phyloP scores from a whole-genome alignment of 2,113 vertebrate species.

The Xerus inauris region DNA sequence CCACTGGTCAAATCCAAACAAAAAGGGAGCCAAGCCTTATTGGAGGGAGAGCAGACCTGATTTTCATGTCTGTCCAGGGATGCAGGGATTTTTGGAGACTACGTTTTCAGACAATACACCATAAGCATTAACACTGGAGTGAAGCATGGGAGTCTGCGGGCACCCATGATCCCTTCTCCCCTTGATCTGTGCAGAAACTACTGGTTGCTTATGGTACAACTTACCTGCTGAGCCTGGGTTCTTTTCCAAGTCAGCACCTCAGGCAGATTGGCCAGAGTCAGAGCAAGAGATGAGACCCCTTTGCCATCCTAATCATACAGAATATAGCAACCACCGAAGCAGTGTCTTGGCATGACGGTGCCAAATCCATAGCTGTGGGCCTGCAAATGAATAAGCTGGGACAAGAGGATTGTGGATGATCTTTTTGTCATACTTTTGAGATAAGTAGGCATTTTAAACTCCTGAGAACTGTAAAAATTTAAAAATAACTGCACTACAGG shows the following conservation, averaged over 20 bases:
- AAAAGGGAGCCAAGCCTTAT: neutral
- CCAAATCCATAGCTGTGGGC: neutral
- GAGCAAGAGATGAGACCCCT: neutral
- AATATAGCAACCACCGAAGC: neutral
- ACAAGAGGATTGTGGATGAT: neutral
- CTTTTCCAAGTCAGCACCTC: neutral
- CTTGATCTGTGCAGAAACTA: neutral
- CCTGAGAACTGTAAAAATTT: neutral
- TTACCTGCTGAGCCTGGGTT: neutral
- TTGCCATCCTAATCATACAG: neutral
- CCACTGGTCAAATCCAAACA: neutral
- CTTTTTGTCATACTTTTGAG: neutral
- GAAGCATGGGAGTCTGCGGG: neutral
- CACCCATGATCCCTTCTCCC: accelerated
- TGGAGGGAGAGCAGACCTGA: neutral
- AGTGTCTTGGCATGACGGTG: neutral
- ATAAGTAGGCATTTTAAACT: neutral
- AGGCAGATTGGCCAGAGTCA: neutral
- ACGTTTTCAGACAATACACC: neutral
- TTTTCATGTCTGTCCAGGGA: neutral
- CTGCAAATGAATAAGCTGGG: neutral
- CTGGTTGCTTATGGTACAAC: neutral
- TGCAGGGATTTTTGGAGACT: neutral
- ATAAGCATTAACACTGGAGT: neutral
- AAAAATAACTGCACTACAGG: neutral